These are phyloP conservation scores for Pangasius larnaudii DNA, from an alignment of 2,797 vertebrate genomes.

Conservation along the genomic window DNA sequence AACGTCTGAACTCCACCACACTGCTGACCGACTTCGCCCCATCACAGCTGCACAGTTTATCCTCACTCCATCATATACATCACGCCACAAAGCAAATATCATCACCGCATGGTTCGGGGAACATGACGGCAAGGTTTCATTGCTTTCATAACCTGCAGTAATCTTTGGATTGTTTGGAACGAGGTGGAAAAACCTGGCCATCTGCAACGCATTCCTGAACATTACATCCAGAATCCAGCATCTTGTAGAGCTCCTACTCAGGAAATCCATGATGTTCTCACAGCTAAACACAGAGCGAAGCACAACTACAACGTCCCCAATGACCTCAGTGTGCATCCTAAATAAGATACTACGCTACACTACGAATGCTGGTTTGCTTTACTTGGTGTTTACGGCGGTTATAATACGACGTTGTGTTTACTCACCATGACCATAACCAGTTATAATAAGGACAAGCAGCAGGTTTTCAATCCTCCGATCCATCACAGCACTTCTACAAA, in stretches of 20 bases:
- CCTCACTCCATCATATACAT: background rate
- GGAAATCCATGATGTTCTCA: background rate
- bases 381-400: background rate
- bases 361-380: background rate
- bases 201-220: too few relatives aligned
- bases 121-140: background rate
- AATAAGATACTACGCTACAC: background rate
- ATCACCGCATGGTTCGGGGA: background rate
- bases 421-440: background rate
- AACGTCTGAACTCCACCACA: background rate
- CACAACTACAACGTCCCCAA: background rate
- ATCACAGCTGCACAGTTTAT: background rate
- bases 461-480: background rate
- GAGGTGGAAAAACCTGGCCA: too few relatives aligned
- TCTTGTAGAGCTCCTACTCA: background rate
- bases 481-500: background rate
- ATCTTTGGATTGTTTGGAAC: background rate
- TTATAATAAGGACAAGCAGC: background rate
- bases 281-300: background rate
- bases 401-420: background rate
- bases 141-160: background rate
- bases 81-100: background rate
- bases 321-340: background rate
- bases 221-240: too few relatives aligned
- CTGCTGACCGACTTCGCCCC: background rate